Evolutionary conservation across 2,797 vertebrate genomes (phyloP), one percentile per base, ranked within the genome.

Genomic region (Sebastes oblongus): DNA sequence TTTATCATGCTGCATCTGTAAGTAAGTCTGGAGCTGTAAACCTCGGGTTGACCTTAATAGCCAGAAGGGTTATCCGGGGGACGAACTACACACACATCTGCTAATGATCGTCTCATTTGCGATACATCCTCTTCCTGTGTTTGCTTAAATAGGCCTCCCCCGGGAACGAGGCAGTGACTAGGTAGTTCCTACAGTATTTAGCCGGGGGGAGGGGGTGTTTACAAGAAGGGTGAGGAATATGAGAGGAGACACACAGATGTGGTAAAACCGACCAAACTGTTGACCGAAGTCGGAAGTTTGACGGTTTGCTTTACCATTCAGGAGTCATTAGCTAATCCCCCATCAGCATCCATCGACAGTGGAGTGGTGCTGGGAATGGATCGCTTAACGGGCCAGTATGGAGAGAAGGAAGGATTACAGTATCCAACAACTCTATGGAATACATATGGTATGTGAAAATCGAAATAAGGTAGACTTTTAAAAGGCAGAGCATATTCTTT

Each of bases 41-140:
- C 86, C 83, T 67, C 4, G 0, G 61, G 50, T 61, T 88, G 89
- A 93, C 78, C 85, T 67, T 22, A 70, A 56, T 1, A 75, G 72
- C 55, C 67, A 24, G 8, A 12, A 72, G 77, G 76, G 84, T 88
- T 87, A 83, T 80, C 68, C 14, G 2, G 42, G 80, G 80, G 80
- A 89, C 70, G 88, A 70, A 81, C 77, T 64, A 72, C 64, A 78
- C 88, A 93, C 91, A 93, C 91, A 90, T 91, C 87, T 91, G 86
- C 66, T 79, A 83, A 86, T 90, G 85, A 91, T 93, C 85, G 75
- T 67, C 70, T 69, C 46, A 72, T 88, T 88, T 88, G 80, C 60
- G 67, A 86, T 65, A 77, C 75, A 89, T 93, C 82, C 83, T 89
- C 82, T 93, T 93, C 81, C 88, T 86, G 75, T 92, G 91, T 93